Evolutionary conservation across 2,113 vertebrate genomes (phyloP).

Genomic region (Pluvianellus socialis): DNA sequence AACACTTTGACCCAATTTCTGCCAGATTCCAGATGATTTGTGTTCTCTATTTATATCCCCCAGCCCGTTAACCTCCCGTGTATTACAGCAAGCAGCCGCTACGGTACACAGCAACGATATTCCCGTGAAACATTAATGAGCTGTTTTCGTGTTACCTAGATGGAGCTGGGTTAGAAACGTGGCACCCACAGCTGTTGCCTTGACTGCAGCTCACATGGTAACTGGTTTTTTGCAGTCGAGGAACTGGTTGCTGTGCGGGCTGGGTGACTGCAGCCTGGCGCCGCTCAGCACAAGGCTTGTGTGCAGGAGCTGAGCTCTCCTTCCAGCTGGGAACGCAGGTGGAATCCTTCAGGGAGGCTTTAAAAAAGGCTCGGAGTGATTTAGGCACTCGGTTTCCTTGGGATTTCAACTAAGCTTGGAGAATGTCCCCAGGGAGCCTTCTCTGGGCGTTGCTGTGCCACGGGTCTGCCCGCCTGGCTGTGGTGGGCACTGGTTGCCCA

Average conservation of each 20-base stretch:
- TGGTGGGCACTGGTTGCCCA: fast-evolving
- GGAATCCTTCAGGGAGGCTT: fast-evolving
- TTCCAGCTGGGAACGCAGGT: not conserved
- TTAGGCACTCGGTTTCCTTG: not conserved
- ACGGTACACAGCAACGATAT: fast-evolving
- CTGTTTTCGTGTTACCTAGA: not conserved
- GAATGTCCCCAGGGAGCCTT: not conserved
- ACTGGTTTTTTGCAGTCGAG: not conserved
- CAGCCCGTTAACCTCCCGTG: not conserved
- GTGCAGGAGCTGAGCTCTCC: not conserved
- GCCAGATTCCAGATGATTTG: not conserved
- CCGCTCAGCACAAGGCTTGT: not conserved
- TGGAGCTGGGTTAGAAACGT: not conserved
- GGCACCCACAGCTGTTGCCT: not conserved
- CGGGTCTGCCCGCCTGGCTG: not conserved
- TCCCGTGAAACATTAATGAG: not conserved
- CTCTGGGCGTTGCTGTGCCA: fast-evolving
- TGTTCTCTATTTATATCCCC: not conserved
- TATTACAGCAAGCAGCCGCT: not conserved
- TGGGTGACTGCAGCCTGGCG: fast-evolving
- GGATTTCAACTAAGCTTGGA: not conserved
- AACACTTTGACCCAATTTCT: not conserved
- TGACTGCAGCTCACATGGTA: not conserved
- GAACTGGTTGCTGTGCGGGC: fast-evolving
- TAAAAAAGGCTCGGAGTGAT: not conserved